Percentiles rank a stretch among this genome's conserved stretches.
These are phyloP conservation scores for Bos indicus DNA, from an alignment of 2,113 vertebrate species.

Conservation along the genomic window DNA sequence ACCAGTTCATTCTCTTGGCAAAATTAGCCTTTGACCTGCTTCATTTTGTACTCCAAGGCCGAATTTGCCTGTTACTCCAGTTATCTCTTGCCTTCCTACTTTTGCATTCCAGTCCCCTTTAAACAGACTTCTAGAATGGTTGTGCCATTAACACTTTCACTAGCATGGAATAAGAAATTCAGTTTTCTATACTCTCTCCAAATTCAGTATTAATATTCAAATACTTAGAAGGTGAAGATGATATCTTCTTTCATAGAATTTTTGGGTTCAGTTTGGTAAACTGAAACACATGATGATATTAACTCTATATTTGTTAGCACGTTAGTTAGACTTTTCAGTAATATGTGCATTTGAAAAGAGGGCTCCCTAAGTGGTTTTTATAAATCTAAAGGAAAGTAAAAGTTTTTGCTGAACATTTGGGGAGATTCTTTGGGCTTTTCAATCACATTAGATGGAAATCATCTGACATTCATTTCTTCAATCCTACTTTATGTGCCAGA, in stretches of 20 bases:
- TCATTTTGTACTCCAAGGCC: not conserved
- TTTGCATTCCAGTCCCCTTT: not conserved
- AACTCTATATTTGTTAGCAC: not conserved
- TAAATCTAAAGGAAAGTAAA: not conserved
- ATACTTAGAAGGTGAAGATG: not conserved
- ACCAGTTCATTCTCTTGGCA: not conserved
- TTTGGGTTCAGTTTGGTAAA: not conserved
- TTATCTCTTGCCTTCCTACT: not conserved
- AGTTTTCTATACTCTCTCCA: not conserved
- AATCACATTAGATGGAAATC: not conserved
- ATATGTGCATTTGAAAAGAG: not conserved
- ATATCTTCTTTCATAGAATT: not conserved
- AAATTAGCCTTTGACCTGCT: not conserved
- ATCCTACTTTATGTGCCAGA: not conserved
- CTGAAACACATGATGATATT: not conserved
- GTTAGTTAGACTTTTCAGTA: not conserved
- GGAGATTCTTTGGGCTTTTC: not conserved
- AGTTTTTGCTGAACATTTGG: not conserved
- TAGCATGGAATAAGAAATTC: not conserved
- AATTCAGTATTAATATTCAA: not conserved
- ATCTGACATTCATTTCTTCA: not conserved
- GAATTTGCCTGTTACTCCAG: not conserved
- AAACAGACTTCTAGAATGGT: not conserved
- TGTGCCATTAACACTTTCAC: not conserved
- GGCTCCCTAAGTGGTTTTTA: not conserved